Conservation (phyloP, 2,113 vertebrate species). For the Onychostruthus taczanowskii region DNA sequence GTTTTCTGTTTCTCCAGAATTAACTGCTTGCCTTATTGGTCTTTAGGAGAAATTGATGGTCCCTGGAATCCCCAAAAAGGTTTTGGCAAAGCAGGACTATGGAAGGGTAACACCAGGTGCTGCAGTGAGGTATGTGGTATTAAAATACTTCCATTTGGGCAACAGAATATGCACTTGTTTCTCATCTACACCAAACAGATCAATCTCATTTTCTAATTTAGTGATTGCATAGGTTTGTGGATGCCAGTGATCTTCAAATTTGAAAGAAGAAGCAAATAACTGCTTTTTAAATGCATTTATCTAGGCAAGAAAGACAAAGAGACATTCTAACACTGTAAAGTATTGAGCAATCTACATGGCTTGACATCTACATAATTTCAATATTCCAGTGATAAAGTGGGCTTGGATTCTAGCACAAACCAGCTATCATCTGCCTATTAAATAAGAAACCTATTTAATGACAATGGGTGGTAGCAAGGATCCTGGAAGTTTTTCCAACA, state of each 20-base stretch:
- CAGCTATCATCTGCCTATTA: background rate
- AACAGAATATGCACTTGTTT: background rate
- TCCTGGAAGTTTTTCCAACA: background rate
- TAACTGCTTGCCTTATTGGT: background rate
- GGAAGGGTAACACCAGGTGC: background rate
- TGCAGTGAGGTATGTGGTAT: background rate
- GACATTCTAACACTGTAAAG: background rate
- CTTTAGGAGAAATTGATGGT: background rate
- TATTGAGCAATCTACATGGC: background rate
- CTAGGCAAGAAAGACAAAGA: background rate
- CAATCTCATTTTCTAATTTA: background rate
- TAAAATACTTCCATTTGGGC: background rate
- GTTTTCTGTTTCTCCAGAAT: background rate
- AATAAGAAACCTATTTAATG: background rate
- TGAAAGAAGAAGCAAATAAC: background rate
- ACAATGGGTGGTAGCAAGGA: background rate
- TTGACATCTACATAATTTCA: background rate
- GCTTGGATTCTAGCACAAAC: background rate
- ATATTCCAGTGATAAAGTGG: background rate
- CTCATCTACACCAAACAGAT: background rate
- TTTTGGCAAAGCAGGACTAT: background rate
- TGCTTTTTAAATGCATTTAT: background rate
- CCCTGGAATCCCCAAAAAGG: fast-evolving
- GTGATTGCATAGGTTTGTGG: background rate
- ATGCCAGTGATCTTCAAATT: background rate